phyloP scores from a whole-genome alignment of 1,140 invertebrate genomes.

The Pissodes strobi region DNA sequence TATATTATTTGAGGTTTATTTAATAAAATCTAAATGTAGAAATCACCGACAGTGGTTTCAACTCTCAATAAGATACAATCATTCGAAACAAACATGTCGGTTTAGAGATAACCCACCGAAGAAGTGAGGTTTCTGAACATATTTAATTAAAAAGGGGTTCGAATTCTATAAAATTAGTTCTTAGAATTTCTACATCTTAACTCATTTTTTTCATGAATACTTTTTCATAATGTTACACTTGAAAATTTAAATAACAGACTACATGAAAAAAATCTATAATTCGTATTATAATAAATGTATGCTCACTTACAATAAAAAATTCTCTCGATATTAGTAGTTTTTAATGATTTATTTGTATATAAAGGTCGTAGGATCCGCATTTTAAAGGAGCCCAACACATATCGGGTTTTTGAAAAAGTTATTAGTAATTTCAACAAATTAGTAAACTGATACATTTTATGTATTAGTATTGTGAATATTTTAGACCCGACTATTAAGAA shows the following conservation, averaged over 20 bases:
- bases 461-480: too few species aligned
- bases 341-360: neutral
- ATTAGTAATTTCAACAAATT: neutral
- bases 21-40: too few species aligned
- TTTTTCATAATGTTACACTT: neutral
- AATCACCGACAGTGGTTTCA: too few species aligned
- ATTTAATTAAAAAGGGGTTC: neutral
- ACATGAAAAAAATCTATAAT: neutral
- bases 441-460: too few species aligned
- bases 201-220: neutral
- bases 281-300: neutral
- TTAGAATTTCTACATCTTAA: neutral
- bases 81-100: too few species aligned
- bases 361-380: conserved; percentile 1
- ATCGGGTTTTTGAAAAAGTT: neutral
- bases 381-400: neutral
- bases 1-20: neutral
- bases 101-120: too few species aligned
- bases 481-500: too few species aligned
- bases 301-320: neutral
- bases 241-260: neutral
- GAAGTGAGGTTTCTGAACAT: too few species aligned
- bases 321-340: neutral
- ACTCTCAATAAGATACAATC: too few species aligned
- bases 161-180: too few species aligned